Base-by-base conservation (phyloP, 2,888 invertebrate species). In the Gymnosoma rotundatum region DNA sequence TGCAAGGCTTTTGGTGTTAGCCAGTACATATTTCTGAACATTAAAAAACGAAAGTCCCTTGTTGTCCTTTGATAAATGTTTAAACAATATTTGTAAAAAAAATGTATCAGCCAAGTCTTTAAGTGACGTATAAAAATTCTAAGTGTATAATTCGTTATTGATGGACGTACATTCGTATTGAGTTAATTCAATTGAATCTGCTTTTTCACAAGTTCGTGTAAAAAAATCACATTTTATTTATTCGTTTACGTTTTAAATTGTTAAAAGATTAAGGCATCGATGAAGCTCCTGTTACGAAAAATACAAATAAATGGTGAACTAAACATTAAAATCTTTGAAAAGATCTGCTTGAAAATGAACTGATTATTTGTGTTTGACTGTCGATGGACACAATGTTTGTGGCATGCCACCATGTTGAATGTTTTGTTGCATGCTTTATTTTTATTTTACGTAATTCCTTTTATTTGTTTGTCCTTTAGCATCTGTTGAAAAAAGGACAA, bases 181-280 rank as follows among this genome's bases (percentile, higher is more conserved):
- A 32, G 32, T 5, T 32, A 32, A 32, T 52, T 80, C 12, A 42
- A 42, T 42, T 42, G 38, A 42, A 2, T 70, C 66, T 61, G 0
- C 48, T 69, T 42, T 63, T 69, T 64, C 38, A 58, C 50, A 74
- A 60, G 56, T 66, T 32, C 58, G 32, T 75, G 69, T 52, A 73
- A 74, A 64, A 54, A 52, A 83, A 74, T 72, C 48, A 75, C 80
- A 66, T 81, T 67, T 67, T 54, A 52, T 75, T 78, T 16, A 12
- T n/a, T 54, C 16, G 5, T 70, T 56, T 42, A 75, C 74, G 54
- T 78, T 61, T 70, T 66, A 75, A 84, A 81, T 80, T 83, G 83
- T 78, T 69, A 16, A 67, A 52, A 78, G 83, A 84, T 86, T 86
- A 78, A 86, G 76, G 80, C 79, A 86, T 86, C 86, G 78, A 83